Evolutionary conservation across 2,888 invertebrate genomes (phyloP).

Genomic region (Caenorhabditis drosophilae): DNA sequence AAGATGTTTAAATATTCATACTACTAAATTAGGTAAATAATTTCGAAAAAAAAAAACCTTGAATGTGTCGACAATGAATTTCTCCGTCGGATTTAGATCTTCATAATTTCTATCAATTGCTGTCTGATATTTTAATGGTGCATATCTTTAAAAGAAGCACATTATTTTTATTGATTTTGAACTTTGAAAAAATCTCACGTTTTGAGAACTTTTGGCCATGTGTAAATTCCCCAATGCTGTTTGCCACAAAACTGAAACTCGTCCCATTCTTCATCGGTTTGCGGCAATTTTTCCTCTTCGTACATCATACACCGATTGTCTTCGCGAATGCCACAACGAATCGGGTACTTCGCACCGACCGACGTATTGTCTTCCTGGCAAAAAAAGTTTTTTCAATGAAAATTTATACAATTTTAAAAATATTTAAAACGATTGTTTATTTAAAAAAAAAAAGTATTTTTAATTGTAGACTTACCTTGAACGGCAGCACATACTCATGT

Average conservation of each 20-base stretch:
- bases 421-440: too few relatives aligned
- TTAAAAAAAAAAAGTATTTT: too few relatives aligned
- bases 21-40: too few relatives aligned
- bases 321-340: constrained; percentile 74
- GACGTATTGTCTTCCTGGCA: constrained; percentile 49
- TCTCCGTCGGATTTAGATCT: constrained; percentile 47
- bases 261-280: constrained; percentile 80
- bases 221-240: constrained; percentile 74
- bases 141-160: constrained; percentile 42
- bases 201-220: constrained; percentile 72
- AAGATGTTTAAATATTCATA: too few relatives aligned
- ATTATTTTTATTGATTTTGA: background rate
- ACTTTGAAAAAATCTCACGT: constrained; percentile 20
- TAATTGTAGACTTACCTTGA: too few relatives aligned
- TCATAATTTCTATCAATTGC: constrained; percentile 48
- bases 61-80: constrained; percentile 50
- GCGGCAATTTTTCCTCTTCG: constrained; percentile 71
- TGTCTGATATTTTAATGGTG: constrained; percentile 52
- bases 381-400: too few relatives aligned
- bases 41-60: too few relatives aligned
- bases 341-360: constrained; percentile 62
- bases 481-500: constrained; percentile 31
- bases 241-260: constrained; percentile 78
- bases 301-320: constrained; percentile 72
- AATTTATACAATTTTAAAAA: too few relatives aligned